Conservation (phyloP, 2,888 invertebrate genomes). For the Stratiomys singularior region DNA sequence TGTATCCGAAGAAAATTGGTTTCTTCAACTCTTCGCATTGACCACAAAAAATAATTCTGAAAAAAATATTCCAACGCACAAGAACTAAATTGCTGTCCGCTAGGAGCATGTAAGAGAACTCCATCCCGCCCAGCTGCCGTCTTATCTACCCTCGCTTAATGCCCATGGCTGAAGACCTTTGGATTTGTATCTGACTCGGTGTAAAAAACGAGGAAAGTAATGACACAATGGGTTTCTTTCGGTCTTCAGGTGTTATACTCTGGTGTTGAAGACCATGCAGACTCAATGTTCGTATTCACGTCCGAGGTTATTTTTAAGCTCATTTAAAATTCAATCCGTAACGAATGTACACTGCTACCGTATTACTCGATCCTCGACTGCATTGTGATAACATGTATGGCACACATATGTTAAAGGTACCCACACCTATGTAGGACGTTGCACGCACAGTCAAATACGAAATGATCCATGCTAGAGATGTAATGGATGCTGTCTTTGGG, state of each 20-base stretch:
- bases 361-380: conserved; percentile 49
- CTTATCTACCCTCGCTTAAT: no score
- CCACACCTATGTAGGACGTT: no score
- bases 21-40: conserved; percentile 39
- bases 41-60: conserved; percentile 49
- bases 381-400: conserved; percentile 15
- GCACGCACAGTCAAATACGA: no score
- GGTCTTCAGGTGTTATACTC: conserved; percentile 48
- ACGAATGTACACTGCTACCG: conserved; percentile 53
- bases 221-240: conserved; percentile 46
- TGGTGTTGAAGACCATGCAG: conserved; percentile 13
- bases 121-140: background rate
- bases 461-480: no score
- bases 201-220: conserved; percentile 47
- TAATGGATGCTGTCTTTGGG: no score
- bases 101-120: conserved; percentile 25
- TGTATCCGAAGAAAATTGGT: conserved; percentile 44
- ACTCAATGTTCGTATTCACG: background rate
- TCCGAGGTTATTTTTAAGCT: conserved; percentile 53
- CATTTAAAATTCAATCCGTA: conserved; percentile 54
- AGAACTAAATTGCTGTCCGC: conserved; percentile 47
- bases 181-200: conserved; percentile 28
- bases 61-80: conserved; percentile 32
- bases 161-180: no score
- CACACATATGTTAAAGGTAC: conserved; percentile 11